A percentile compares a stretch with the other conserved stretches of the same genome.
These are phyloP conservation scores for Conomelus anceps DNA, from an alignment of 2,888 invertebrate species.

Conservation along the genomic window DNA sequence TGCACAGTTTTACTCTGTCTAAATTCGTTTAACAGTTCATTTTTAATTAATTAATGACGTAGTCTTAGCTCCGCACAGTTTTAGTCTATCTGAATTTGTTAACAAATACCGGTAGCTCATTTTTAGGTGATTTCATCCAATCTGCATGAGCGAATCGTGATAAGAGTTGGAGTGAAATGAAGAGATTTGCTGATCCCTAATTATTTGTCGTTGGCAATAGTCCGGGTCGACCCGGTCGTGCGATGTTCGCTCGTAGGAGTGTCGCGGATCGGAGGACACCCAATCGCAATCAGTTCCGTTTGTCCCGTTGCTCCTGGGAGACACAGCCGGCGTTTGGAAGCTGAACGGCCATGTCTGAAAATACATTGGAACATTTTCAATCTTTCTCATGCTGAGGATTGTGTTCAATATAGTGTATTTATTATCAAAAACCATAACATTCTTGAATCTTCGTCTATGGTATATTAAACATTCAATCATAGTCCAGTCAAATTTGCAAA, in stretches of 20 bases:
- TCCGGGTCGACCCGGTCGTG: not conserved
- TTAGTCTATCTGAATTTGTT: no score
- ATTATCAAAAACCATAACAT: not conserved
- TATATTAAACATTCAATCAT: no score
- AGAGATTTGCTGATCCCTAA: not conserved
- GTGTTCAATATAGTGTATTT: not conserved
- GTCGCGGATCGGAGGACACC: not conserved
- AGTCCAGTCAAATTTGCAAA: not conserved
- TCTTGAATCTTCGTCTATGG: no score
- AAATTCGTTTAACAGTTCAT: no score
- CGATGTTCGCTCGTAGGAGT: not conserved
- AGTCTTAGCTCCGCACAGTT: no score
- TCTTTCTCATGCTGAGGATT: not conserved
- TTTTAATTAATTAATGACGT: no score
- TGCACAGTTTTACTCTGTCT: no score
- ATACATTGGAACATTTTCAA: not conserved
- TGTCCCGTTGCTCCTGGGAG: not conserved
- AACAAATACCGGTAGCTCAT: not conserved
- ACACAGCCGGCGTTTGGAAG: constrained; percentile 22
- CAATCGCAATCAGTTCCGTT: not conserved
- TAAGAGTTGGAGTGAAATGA: not conserved
- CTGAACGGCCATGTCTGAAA: constrained; percentile 31
- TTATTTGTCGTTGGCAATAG: not conserved
- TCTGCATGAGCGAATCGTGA: not conserved
- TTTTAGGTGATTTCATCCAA: not conserved